These are phyloP conservation scores for Aphidius colemani DNA, from an alignment of 2,888 invertebrate species.

Conservation along the genomic window DNA sequence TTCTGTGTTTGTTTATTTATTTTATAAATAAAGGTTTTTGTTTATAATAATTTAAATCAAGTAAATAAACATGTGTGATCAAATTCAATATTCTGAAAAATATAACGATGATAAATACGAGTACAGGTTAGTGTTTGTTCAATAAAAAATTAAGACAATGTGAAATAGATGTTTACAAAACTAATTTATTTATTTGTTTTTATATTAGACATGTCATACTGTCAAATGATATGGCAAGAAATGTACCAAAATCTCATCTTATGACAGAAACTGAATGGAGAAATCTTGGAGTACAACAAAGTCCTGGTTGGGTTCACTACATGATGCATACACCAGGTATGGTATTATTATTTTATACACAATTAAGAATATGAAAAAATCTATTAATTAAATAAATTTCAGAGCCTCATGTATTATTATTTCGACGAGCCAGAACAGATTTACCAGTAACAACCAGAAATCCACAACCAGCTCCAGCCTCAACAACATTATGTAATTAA, in stretches of 20 bases:
- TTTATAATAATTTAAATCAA: too few relatives aligned
- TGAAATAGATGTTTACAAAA: too few relatives aligned
- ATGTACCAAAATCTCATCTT: constrained; percentile 86
- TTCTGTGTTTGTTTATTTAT: too few relatives aligned
- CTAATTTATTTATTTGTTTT: neutral
- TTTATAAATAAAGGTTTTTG: too few relatives aligned
- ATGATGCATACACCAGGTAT: constrained; percentile 84
- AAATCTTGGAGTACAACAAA: constrained; percentile 91
- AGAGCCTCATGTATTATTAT: constrained; percentile 87
- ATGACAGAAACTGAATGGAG: constrained; percentile 97
- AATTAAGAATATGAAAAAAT: constrained; percentile 9
- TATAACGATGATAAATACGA: constrained; percentile 86
- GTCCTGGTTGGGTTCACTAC: constrained; percentile 88
- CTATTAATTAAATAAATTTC: constrained; percentile 36
- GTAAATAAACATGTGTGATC: constrained; percentile 61
- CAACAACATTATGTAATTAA: constrained; percentile 28
- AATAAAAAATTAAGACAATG: neutral
- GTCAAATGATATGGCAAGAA: constrained; percentile 80
- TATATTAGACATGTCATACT: constrained; percentile 84
- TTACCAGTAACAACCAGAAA: constrained; percentile 26
- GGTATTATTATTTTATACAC: neutral
- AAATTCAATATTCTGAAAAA: constrained; percentile 92
- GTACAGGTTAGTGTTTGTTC: constrained; percentile 72
- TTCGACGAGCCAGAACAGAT: constrained; percentile 66
- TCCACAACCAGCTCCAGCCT: constrained; percentile 20